These are phyloP conservation scores for Conopomorpha cramerella DNA, from an alignment of 1,140 invertebrate genomes.

Conservation along the genomic window DNA sequence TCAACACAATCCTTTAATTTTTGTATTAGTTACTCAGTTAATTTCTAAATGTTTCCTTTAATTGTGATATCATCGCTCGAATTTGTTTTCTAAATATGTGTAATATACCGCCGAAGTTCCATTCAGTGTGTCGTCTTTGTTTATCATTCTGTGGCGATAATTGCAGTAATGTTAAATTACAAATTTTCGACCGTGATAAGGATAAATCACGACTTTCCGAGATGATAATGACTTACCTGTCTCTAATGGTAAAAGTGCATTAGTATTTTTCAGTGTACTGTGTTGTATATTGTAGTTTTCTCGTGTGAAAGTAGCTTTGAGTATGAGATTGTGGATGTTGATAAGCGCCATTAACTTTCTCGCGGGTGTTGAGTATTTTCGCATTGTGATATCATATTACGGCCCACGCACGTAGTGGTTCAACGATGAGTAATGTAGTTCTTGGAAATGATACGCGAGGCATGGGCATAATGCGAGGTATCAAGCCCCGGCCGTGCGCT, in stretches of 20 bases:
- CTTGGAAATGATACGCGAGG: constrained; percentile 52
- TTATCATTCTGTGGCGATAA: constrained; percentile 63
- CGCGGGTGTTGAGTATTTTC: constrained; percentile 62
- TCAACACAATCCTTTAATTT: constrained; percentile 55
- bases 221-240: constrained; percentile 59
- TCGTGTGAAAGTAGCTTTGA: constrained; percentile 60
- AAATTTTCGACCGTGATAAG: constrained; percentile 63
- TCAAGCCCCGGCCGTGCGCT: constrained; percentile 30
- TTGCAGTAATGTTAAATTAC: constrained; percentile 64
- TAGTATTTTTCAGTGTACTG: constrained; percentile 17
- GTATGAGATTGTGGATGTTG: constrained; percentile 60
- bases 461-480: constrained; percentile 32
- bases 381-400: constrained; percentile 63
- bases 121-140: constrained; percentile 70
- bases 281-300: constrained; percentile 33
- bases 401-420: constrained; percentile 54
- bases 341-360: constrained; percentile 64
- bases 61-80: constrained; percentile 45
- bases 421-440: constrained; percentile 57
- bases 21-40: constrained; percentile 51
- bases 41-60: constrained; percentile 58
- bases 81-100: constrained; percentile 66
- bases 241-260: constrained; percentile 51
- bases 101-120: constrained; percentile 70
- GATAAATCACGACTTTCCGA: constrained; percentile 59